These are phyloP conservation scores for Hemaris fuciformis DNA, from an alignment of 2,888 invertebrate species.

Conservation along the genomic window DNA sequence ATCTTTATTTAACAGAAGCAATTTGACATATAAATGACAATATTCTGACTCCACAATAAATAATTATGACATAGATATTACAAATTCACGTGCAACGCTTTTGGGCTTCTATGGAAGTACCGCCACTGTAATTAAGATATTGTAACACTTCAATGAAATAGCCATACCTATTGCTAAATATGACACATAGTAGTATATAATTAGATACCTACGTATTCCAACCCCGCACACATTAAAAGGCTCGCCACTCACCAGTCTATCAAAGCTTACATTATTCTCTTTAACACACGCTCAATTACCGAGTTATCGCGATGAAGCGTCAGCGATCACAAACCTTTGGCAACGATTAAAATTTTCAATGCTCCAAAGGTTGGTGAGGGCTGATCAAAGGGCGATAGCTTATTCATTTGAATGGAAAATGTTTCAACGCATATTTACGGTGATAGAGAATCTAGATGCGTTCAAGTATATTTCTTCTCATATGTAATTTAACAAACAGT, in stretches of 20 bases:
- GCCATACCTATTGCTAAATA: not conserved
- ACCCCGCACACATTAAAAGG: not conserved
- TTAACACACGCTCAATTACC: conserved; percentile 63
- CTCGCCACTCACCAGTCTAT: conserved; percentile 33
- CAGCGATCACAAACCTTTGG: conserved; percentile 53
- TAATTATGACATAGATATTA: too few species aligned
- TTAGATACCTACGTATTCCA: not conserved
- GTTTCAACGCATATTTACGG: conserved; percentile 32
- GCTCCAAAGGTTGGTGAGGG: conserved; percentile 53
- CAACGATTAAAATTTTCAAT: conserved; percentile 58
- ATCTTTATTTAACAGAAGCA: too few species aligned
- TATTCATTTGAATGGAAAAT: conserved; percentile 65
- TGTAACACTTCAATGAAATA: too few species aligned
- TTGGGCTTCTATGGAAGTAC: too few species aligned
- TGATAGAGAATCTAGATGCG: conserved; percentile 18
- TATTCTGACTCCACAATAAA: too few species aligned
- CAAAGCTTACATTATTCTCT: conserved; percentile 60
- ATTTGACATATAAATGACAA: too few species aligned
- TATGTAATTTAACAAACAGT: too few species aligned
- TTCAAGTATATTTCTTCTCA: too few species aligned
- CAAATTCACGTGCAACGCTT: too few species aligned
- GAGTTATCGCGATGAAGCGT: conserved; percentile 56
- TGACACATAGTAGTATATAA: not conserved
- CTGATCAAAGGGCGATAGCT: conserved; percentile 68
- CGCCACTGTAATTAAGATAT: too few species aligned